Conservation (phyloP, 1,140 invertebrate species). For the Epicauta chinensis region DNA sequence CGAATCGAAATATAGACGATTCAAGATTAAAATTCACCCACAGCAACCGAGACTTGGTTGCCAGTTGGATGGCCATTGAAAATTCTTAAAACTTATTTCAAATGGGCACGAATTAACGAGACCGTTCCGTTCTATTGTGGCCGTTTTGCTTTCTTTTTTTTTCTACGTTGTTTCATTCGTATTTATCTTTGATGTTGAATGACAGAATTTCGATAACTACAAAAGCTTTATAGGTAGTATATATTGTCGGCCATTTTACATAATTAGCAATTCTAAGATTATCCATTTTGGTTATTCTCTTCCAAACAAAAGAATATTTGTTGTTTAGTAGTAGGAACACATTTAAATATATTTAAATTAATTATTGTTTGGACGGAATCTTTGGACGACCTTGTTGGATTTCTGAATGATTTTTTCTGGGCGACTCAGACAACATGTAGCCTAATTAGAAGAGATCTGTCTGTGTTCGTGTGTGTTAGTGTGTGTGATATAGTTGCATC, state of each 20-base stretch:
- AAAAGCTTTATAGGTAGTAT: conserved; percentile 2
- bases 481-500: conserved; percentile 17
- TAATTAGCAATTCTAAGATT: conserved; percentile 38
- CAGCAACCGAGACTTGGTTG: not conserved
- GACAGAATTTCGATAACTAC: too few relatives aligned
- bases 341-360: conserved; percentile 30
- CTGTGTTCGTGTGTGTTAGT: too few relatives aligned
- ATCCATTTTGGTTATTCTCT: conserved; percentile 32
- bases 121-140: conserved; percentile 17
- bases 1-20: conserved; percentile 19
- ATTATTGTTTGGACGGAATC: too few relatives aligned
- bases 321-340: conserved; percentile 29
- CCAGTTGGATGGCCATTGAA: not conserved
- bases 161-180: too few relatives aligned
- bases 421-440: too few relatives aligned
- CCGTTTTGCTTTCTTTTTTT: not conserved
- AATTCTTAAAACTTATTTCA: conserved; percentile 15
- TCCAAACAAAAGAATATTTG: conserved; percentile 35
- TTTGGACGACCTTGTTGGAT: too few relatives aligned
- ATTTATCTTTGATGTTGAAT: too few relatives aligned
- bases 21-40: too few relatives aligned
- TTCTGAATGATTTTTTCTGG: too few relatives aligned
- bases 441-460: too few relatives aligned
- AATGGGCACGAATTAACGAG: conserved; percentile 22
- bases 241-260: conserved; percentile 29